Evolutionary conservation across 1,140 invertebrate genomes (phyloP), one percentile per base, ranked within the genome.

Genomic region (Nomia melanderi): DNA sequence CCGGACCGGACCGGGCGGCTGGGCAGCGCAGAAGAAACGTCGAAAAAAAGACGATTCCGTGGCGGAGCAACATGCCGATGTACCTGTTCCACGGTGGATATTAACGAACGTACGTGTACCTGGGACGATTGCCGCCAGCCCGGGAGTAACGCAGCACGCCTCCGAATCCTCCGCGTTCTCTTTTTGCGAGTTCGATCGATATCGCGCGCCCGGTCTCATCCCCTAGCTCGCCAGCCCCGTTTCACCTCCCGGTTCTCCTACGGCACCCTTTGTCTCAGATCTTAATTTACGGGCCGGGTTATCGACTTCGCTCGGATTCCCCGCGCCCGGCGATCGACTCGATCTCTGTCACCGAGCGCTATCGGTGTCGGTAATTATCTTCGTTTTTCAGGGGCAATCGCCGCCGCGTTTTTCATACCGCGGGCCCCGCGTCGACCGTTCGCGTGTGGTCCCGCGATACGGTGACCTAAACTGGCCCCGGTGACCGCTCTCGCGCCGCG

Each of bases 391-490:
- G 27, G 25, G 11, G 31, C n/a, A 17, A 29, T 39, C 60, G 44
- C 31, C 41, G 33, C 60, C 59, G 67, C 77, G 57, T 77, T 71
- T 77, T 17, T 39, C 25, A 39, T 27, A 77, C 17, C 12, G 39
- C n/a, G 60, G 47, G 20, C 29, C 41, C 47, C 44, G 59, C 25
- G 60, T 67, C 39, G 65, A 63, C 56, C 17, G 31, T 50, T 44
- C 79, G 69, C 50, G 69, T 82, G 81, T 74, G 74, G 81, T 72
- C 79, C 50, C 17, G 41, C 47, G 47, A 70, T 77, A 70, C 57
- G 57, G 1, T 36, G 59, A 62, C 59, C 59, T 9, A 36, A 60
- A 60, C 57, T 5, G 23, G 59, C 8, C 20, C 23, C 33, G 2
- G 17, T 25, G 54, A 77, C 64, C 71, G 78, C 50, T 80, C 60